phyloP scores from a whole-genome alignment of 2,113 vertebrate genomes.

The Dermatemys mawii region DNA sequence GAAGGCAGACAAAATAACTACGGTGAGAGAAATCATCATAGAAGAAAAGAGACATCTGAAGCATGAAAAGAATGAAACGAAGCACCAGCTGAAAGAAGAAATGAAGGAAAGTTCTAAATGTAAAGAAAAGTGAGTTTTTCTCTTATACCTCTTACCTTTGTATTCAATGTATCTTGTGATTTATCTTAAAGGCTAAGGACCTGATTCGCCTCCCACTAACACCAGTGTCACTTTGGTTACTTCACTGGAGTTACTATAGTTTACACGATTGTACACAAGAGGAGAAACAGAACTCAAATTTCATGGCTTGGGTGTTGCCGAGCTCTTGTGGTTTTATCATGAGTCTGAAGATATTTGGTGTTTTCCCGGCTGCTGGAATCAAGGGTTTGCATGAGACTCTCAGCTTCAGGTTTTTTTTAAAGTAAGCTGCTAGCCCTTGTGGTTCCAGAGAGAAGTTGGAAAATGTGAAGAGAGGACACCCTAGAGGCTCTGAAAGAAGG shows the following conservation, averaged over 20 bases:
- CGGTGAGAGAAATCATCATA: conserved; percentile 70
- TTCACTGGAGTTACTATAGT: neutral
- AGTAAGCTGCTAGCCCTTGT: neutral
- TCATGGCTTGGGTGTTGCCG: neutral
- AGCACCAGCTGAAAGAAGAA: conserved; percentile 68
- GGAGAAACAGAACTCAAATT: neutral
- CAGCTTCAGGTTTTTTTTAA: neutral
- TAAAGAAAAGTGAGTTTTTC: conserved; percentile 73
- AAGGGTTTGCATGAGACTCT: too few species aligned
- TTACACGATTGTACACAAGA: neutral
- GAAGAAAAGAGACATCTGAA: conserved; percentile 70
- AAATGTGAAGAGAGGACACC: neutral
- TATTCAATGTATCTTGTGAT: neutral
- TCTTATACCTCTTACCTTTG: neutral
- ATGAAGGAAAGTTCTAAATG: conserved; percentile 69
- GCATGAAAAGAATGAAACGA: conserved; percentile 68
- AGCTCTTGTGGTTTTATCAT: neutral
- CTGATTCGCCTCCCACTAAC: neutral
- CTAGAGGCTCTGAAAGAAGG: neutral
- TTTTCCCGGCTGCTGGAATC: neutral
- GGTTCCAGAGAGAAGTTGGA: neutral
- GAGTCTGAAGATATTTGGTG: neutral
- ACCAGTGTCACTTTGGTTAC: neutral
- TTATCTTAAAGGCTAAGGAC: neutral
- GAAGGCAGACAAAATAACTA: conserved; percentile 74